A percentile compares a stretch with the other conserved stretches of the same genome.
These are phyloP conservation scores for Oligia latruncula DNA, from an alignment of 2,888 invertebrate species.

Conservation along the genomic window DNA sequence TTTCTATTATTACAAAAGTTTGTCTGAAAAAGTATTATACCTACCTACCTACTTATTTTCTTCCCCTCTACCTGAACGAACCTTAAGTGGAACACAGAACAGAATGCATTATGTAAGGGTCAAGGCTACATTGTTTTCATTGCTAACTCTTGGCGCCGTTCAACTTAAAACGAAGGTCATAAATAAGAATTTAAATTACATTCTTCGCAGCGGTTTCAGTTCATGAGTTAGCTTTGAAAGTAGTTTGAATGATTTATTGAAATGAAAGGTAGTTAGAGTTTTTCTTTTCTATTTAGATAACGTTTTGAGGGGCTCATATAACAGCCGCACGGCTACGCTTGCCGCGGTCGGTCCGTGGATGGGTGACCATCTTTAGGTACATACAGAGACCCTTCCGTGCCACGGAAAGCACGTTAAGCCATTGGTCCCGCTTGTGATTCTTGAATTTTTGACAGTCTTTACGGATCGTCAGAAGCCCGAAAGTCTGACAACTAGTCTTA, in stretches of 20 bases:
- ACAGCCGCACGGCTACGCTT: too few relatives aligned
- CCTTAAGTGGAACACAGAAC: slow-evolving; percentile 20
- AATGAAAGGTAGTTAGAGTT: not conserved
- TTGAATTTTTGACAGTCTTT: too few relatives aligned
- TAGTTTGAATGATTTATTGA: not conserved
- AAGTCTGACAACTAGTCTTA: too few relatives aligned
- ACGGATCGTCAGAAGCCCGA: too few relatives aligned
- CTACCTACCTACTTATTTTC: not conserved
- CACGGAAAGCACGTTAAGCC: too few relatives aligned
- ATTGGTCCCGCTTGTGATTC: too few relatives aligned
- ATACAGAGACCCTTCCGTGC: too few relatives aligned
- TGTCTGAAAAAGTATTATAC: not conserved
- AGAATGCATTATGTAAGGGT: slow-evolving; percentile 42
- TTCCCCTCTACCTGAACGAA: slow-evolving; percentile 5
- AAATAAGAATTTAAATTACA: slow-evolving; percentile 43
- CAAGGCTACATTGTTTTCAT: slow-evolving; percentile 57
- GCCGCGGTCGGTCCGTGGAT: too few relatives aligned
- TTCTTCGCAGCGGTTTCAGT: slow-evolving; percentile 23
- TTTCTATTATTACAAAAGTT: not conserved
- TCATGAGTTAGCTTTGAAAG: not conserved
- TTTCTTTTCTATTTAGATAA: not conserved
- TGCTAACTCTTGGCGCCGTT: slow-evolving; percentile 45
- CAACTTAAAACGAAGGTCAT: slow-evolving; percentile 20
- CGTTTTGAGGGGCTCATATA: not conserved
- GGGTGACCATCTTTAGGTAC: too few relatives aligned